phyloP scores from a whole-genome alignment of 1,140 invertebrate genomes.

The Chymomyza costata region DNA sequence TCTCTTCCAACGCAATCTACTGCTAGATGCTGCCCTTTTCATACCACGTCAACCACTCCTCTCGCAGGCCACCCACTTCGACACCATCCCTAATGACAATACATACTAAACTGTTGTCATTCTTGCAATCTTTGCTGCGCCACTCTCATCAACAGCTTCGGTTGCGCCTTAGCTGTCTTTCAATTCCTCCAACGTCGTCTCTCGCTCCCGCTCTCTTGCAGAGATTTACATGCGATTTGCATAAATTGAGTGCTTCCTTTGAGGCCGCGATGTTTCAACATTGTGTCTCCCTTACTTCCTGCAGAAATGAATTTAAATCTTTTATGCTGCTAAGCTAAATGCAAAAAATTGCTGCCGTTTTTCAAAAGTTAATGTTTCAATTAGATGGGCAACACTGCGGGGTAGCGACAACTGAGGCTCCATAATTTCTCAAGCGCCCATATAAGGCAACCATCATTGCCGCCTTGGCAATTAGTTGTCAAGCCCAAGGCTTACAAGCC shows the following conservation, averaged over 20 bases:
- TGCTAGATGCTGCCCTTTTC: no score
- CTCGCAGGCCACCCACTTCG: neutral
- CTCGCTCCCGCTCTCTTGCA: slow-evolving; percentile 40
- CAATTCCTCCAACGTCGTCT: neutral
- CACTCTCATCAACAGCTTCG: neutral
- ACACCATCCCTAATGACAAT: slow-evolving; percentile 26
- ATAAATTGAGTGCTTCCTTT: slow-evolving; percentile 74
- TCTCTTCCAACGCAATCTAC: no score
- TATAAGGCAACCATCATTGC: neutral
- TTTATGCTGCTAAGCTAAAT: slow-evolving; percentile 29
- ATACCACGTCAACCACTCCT: no score
- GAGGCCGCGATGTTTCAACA: slow-evolving; percentile 41
- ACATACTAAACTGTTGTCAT: no score
- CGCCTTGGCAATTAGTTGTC: slow-evolving; percentile 42
- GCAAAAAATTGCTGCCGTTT: slow-evolving; percentile 52
- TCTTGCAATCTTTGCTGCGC: slow-evolving; percentile 15
- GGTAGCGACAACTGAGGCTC: no score
- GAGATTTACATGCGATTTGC: slow-evolving; percentile 74
- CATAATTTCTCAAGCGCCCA: no score
- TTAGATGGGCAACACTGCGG: slow-evolving; percentile 35
- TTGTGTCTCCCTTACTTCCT: slow-evolving; percentile 15
- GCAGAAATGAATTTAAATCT: slow-evolving; percentile 70
- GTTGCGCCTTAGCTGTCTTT: no score
- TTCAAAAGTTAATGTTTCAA: slow-evolving; percentile 71
- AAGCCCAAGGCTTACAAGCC: neutral